Conservation (phyloP, 2,888 invertebrate genomes). For the Ophion ellenae region DNA sequence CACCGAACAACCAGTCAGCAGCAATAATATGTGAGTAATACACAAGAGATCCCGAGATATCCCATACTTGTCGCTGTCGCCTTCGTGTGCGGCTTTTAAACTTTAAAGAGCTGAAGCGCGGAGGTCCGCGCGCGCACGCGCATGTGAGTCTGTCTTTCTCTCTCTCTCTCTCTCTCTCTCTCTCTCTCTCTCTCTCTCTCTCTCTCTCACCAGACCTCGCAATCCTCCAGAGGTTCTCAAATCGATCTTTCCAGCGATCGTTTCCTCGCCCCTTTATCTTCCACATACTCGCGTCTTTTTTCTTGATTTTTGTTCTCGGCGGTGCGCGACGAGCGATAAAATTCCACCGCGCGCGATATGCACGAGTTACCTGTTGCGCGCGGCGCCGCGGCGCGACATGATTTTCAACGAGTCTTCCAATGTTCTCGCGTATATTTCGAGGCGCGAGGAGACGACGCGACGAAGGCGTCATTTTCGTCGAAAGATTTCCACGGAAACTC, state of each 20-base stretch:
- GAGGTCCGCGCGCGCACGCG: conserved; percentile 56
- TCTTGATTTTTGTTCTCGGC: neutral
- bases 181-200: conserved; percentile 63
- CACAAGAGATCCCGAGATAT: conserved; percentile 38
- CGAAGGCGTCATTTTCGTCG: too few species aligned
- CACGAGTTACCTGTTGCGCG: conserved; percentile 23
- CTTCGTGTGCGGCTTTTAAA: conserved; percentile 79
- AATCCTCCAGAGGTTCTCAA: conserved; percentile 77
- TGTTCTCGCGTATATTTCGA: too few species aligned
- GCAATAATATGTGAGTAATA: neutral
- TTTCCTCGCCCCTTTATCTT: neutral
- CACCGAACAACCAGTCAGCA: conserved; percentile 4
- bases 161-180: conserved; percentile 52
- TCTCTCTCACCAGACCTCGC: conserved; percentile 48
- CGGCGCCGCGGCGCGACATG: neutral
- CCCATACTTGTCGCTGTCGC: conserved; percentile 43
- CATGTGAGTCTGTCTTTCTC: conserved; percentile 64
- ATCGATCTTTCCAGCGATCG: neutral
- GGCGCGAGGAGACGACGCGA: too few species aligned
- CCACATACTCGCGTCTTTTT: neutral
- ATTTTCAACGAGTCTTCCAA: too few species aligned
- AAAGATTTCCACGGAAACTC: too few species aligned
- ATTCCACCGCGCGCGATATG: conserved; percentile 4
- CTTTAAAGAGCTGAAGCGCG: conserved; percentile 79
- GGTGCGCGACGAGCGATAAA: conserved; percentile 11